A percentile compares a stretch with the other conserved stretches of the same genome.
Evolutionary conservation across 1,140 invertebrate species (phyloP).

Genomic region (Bombus confusus): DNA sequence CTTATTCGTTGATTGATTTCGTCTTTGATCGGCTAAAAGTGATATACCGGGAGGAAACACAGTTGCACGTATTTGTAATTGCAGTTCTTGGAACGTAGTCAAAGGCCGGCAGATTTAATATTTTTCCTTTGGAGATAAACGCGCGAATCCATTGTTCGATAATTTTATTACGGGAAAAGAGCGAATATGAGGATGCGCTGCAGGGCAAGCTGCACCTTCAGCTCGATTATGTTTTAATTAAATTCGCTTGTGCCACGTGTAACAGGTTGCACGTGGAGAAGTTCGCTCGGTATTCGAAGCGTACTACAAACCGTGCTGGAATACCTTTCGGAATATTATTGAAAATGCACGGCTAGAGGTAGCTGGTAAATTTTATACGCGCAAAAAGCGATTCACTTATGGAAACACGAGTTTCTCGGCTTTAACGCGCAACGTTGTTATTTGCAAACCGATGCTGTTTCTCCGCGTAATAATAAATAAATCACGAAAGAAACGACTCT

Average conservation of each 20-base stretch:
- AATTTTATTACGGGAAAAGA: not conserved
- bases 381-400: not conserved
- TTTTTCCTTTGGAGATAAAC: too few relatives aligned
- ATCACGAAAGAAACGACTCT: not conserved
- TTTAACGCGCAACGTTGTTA: not conserved
- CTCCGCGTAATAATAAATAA: not conserved
- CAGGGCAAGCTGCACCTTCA: not conserved
- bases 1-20: too few relatives aligned
- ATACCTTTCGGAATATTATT: not conserved
- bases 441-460: not conserved
- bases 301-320: not conserved
- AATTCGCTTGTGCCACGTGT: not conserved
- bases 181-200: not conserved
- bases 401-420: not conserved
- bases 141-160: not conserved
- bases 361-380: not conserved
- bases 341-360: not conserved
- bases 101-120: too few relatives aligned
- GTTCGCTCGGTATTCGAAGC: not conserved
- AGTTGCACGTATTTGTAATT: too few relatives aligned
- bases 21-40: too few relatives aligned
- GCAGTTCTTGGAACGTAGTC: too few relatives aligned
- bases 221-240: slow-evolving; percentile 11
- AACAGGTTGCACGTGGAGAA: not conserved
- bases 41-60: too few relatives aligned